These are phyloP conservation scores for Zaprionus lachaisei DNA, from an alignment of 1,140 invertebrate genomes.

Conservation along the genomic window DNA sequence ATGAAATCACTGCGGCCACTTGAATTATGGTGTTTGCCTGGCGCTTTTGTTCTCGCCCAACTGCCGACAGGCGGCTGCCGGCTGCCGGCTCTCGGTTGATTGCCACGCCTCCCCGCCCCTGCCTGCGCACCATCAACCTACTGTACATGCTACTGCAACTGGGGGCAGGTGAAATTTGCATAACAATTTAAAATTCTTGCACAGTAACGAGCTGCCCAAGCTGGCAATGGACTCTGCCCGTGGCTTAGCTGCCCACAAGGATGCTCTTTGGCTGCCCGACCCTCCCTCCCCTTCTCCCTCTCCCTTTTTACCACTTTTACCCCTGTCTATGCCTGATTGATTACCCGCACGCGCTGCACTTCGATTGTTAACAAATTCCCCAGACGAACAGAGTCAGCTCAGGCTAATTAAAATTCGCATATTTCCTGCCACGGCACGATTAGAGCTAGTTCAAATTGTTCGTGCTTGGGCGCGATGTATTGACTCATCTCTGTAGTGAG, in stretches of 20 bases:
- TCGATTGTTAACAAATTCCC: constrained; percentile 68
- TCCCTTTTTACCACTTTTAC: not conserved
- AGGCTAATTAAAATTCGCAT: constrained; percentile 57
- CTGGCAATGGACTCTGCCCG: not conserved
- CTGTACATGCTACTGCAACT: not conserved
- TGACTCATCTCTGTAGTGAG: not conserved
- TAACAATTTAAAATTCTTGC: constrained; percentile 79
- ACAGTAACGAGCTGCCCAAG: constrained; percentile 58
- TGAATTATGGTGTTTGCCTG: constrained; percentile 79
- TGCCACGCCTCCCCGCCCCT: not conserved
- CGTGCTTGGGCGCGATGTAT: not conserved
- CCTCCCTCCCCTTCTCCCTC: not conserved
- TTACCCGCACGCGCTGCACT: constrained; percentile 66
- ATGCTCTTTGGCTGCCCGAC: not conserved
- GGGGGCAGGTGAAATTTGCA: constrained; percentile 62
- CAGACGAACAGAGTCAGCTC: constrained; percentile 37
- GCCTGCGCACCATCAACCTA: too few relatives aligned
- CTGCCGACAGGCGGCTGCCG: constrained; percentile 23
- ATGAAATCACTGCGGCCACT: constrained; percentile 79
- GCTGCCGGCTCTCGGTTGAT: not conserved
- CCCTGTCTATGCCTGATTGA: constrained; percentile 48
- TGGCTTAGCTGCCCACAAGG: not conserved
- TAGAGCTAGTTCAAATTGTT: constrained; percentile 1
- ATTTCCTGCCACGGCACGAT: not conserved
- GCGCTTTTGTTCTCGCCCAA: constrained; percentile 77